Evolutionary conservation across 2,888 invertebrate genomes (phyloP), one percentile per base, ranked within the genome.

Genomic region (Smittia aterrima): DNA sequence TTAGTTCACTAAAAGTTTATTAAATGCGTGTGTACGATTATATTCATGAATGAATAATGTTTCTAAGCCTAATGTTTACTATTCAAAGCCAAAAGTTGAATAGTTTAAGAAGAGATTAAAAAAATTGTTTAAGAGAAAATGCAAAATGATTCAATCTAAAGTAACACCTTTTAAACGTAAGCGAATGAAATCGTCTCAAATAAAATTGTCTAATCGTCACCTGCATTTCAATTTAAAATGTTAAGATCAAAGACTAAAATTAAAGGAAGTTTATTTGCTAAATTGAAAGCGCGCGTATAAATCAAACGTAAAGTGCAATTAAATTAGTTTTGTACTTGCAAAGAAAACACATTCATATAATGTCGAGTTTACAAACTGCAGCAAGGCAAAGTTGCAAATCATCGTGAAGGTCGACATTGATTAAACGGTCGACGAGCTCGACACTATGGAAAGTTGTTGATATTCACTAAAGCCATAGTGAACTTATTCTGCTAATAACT

Each of bases 251-350:
- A 2, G 18, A 7, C 11, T 16, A 18, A 47, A 47, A n/a, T 2
- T 66, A 32, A 67, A 16, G 67, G 67, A 67, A 47, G 67, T 40
- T 41, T 67, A 22, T 11, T 67, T 67, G 67, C 67, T 67, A 67
- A 67, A 67, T 41, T 67, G 41, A 67, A 67, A 41, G 67, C 67
- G 67, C 67, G 67, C 67, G 67, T 67, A 3, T 32, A 67, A 67
- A 20, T 67, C 41, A 67, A 67, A 47, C 20, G 18, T 11, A 40
- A 22, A 40, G 16, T 22, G 20, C 2, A 22, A 20, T 62, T 22
- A 62, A 62, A 58, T 18, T 58, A 18, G 22, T 20, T 58, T 58
- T 66, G 66, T 66, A 66, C 66, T 66, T 66, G 66, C 18, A 58
- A 58, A 58, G 58, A 58, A 58, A 58, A 58, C 9, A 58, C 58